phyloP scores from a whole-genome alignment of 2,888 invertebrate species.

The Helleia helle region DNA sequence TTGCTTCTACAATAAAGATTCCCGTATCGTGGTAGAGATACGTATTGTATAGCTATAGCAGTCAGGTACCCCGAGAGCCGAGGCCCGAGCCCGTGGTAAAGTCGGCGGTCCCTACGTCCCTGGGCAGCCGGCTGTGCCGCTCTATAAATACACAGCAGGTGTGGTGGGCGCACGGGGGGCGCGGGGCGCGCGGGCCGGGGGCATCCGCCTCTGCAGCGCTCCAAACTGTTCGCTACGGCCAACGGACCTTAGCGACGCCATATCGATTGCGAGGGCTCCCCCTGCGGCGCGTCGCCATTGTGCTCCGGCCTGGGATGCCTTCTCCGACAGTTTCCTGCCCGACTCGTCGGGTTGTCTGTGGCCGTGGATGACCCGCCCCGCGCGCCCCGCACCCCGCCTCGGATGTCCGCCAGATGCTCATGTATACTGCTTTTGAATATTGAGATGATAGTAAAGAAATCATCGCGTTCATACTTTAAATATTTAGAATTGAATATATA shows the following conservation, averaged over 20 bases:
- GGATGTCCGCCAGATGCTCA: slow-evolving; percentile 57
- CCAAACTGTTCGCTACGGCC: slow-evolving; percentile 68
- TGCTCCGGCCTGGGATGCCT: slow-evolving; percentile 69
- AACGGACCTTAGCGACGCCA: slow-evolving; percentile 74
- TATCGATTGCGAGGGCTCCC: slow-evolving; percentile 75
- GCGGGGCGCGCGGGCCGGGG: slow-evolving; percentile 47
- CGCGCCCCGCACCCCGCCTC: slow-evolving; percentile 29
- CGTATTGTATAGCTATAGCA: not conserved
- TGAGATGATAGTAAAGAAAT: too few relatives aligned
- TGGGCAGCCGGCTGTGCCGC: slow-evolving; percentile 51
- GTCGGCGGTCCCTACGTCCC: slow-evolving; percentile 63
- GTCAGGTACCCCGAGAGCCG: slow-evolving; percentile 24
- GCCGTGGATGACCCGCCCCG: slow-evolving; percentile 31
- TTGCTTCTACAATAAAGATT: too few relatives aligned
- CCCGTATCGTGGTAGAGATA: not conserved
- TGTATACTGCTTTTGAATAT: slow-evolving; percentile 24
- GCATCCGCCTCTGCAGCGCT: slow-evolving; percentile 70
- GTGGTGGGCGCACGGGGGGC: slow-evolving; percentile 48
- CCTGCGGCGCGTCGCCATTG: slow-evolving; percentile 70
- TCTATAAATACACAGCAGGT: slow-evolving; percentile 73
- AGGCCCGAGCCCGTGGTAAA: slow-evolving; percentile 36
- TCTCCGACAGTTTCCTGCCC: slow-evolving; percentile 67
- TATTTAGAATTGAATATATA: too few relatives aligned
- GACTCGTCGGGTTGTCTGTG: slow-evolving; percentile 51
- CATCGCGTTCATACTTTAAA: too few relatives aligned